These are phyloP conservation scores for Scalopus aquaticus DNA, from an alignment of 2,113 vertebrate genomes.

Conservation along the genomic window DNA sequence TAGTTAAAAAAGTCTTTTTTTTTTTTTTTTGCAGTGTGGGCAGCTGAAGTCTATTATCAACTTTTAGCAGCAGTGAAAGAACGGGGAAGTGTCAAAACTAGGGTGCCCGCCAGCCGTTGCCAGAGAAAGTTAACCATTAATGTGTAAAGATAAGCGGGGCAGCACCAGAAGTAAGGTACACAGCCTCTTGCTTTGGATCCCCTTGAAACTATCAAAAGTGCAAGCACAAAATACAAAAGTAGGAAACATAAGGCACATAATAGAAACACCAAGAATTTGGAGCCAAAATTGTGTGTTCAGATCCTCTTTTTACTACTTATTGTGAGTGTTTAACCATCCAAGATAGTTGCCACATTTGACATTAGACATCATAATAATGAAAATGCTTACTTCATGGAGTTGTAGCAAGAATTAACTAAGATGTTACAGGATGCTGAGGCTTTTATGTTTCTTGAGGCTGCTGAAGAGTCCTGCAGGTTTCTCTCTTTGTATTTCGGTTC, in stretches of 20 bases:
- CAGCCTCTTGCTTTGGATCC: not conserved
- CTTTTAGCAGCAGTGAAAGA: conserved; percentile 53
- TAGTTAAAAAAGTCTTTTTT: not conserved
- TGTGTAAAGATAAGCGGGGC: conserved; percentile 56
- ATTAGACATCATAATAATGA: not conserved
- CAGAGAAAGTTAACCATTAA: conserved; percentile 66
- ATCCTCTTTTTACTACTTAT: not conserved
- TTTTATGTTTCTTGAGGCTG: not conserved
- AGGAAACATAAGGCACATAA: not conserved
- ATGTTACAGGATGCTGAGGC: not conserved
- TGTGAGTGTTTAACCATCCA: not conserved
- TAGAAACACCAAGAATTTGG: not conserved
- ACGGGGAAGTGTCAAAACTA: conserved; percentile 51
- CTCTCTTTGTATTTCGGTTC: not conserved
- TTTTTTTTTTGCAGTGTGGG: not conserved
- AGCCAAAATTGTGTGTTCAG: not conserved
- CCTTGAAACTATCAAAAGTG: conserved; percentile 52
- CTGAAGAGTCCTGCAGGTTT: not conserved
- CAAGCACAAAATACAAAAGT: conserved; percentile 28
- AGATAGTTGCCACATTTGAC: not conserved
- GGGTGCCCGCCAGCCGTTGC: conserved; percentile 23
- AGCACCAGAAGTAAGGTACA: conserved; percentile 7
- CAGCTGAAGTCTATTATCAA: conserved; percentile 54
- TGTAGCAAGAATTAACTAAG: not conserved
- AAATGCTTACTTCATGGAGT: not conserved